Base-by-base conservation (phyloP, 2,113 vertebrate species). In the Python bivittatus region DNA sequence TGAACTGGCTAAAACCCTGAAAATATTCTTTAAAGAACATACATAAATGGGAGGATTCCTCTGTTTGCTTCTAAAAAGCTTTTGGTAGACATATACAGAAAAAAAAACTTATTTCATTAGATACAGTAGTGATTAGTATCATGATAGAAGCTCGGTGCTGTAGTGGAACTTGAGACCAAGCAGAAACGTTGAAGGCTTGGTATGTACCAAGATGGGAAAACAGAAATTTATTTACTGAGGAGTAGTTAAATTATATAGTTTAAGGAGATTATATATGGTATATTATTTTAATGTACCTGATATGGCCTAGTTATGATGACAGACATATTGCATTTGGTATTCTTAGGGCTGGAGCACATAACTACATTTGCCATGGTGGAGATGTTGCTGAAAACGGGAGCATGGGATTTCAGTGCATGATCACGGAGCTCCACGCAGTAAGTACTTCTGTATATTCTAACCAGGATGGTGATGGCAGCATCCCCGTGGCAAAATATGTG, bases 281-380 rank as follows among this genome's bases (percentile, higher is more conserved):
- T 88, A 29, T 83, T n/a, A 88, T 33, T 38, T 60, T 52, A 88
- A 44, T 83, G 64, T 58, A 33, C 38, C 64, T 88, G 64, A 13
- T 83, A 25, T 72, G 64, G 64, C 54, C 29, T 84, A 88, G 54
- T 92, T 88, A 52, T 88, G 86, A 92, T 88, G 54, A n/a, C n/a
- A n/a, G 54, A 92, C 54, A 52, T 88, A 79, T 79, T 88, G 25
- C 64, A 33, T 84, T 89, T 92, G 86, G 68, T 83, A 83, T 88
- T 88, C 91, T 58, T 89, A 84, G 91, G 91, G 87, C 68, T 89
- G 87, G 54, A 92, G 42, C 87, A 89, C 44, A 92, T 89, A 83
- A 58, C 86, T 88, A 84, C 42, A 60, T 84, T 84, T 44, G 56
- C 87, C 72, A 84, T 52, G 86, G 20, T 52, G 23, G 86, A 38